phyloP scores from a whole-genome alignment of 2,797 vertebrate species.

The Diglossa cyanea region DNA sequence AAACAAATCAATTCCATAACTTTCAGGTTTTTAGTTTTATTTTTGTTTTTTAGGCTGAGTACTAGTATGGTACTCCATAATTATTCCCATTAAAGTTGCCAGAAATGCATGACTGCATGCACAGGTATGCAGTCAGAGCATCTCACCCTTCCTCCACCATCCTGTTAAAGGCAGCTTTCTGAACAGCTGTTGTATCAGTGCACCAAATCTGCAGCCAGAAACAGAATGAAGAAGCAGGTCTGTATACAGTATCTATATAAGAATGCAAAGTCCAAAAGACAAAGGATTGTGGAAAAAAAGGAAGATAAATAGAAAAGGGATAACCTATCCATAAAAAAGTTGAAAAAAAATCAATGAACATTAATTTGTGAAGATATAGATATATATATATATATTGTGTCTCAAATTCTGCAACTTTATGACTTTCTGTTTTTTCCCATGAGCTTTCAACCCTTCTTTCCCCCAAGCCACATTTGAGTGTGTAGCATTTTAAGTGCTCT shows the following conservation, averaged over 20 bases:
- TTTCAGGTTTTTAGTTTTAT: neutral
- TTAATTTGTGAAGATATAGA: neutral
- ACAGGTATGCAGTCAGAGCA: neutral
- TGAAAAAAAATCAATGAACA: neutral
- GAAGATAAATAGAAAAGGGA: neutral
- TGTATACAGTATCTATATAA: neutral
- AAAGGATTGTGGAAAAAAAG: neutral
- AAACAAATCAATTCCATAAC: neutral
- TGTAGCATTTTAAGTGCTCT: neutral
- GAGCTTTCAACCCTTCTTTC: neutral
- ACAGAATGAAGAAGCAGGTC: neutral
- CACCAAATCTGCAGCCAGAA: neutral
- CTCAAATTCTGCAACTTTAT: neutral
- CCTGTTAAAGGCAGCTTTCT: neutral
- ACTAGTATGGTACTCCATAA: neutral
- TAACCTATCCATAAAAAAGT: neutral
- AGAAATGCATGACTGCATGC: neutral
- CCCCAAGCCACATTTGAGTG: neutral
- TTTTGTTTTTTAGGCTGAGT: neutral
- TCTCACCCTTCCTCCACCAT: neutral
- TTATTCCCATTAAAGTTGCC: neutral
- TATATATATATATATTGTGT: neutral
- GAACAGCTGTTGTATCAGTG: neutral
- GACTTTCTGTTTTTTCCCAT: rapidly evolving
- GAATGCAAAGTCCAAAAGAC: neutral